Percentiles rank a stretch among this genome's conserved stretches.
Conservation (phyloP, 2,113 vertebrate species). For the Lanius collurio region DNA sequence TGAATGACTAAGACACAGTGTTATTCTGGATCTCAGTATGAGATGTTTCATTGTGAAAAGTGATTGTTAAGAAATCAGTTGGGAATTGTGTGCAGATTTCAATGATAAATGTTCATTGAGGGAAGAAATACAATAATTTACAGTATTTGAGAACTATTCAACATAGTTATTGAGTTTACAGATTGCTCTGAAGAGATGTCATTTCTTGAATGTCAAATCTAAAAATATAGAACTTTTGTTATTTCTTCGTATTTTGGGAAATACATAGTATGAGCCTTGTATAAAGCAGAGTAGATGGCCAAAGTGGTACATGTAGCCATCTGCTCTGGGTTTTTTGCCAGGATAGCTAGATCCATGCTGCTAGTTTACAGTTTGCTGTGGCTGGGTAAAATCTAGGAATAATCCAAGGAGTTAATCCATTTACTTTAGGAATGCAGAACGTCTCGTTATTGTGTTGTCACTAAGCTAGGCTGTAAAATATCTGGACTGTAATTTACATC, state of each 20-base stretch:
- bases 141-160: not conserved
- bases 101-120: slow-evolving; percentile 2
- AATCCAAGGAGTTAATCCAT: not conserved
- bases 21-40: not conserved
- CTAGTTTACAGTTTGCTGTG: not conserved
- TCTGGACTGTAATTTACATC: not conserved
- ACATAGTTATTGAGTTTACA: not conserved
- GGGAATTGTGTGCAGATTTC: slow-evolving; percentile 30
- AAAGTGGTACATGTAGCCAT: not conserved
- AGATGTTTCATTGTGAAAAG: not conserved
- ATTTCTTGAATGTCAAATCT: not conserved
- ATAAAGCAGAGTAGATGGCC: not conserved
- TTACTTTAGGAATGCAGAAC: not conserved
- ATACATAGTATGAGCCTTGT: not conserved
- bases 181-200: not conserved
- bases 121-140: not conserved
- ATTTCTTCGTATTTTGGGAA: not conserved
- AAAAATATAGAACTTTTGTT: not conserved
- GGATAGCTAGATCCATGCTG: not conserved
- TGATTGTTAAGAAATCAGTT: slow-evolving; percentile 10
- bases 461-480: not conserved
- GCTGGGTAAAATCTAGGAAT: not conserved
- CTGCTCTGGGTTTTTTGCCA: not conserved
- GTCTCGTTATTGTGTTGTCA: not conserved
- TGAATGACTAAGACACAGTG: slow-evolving; percentile 16